These are phyloP conservation scores for Sturnira hondurensis DNA, from an alignment of 2,113 vertebrate genomes.

Conservation along the genomic window DNA sequence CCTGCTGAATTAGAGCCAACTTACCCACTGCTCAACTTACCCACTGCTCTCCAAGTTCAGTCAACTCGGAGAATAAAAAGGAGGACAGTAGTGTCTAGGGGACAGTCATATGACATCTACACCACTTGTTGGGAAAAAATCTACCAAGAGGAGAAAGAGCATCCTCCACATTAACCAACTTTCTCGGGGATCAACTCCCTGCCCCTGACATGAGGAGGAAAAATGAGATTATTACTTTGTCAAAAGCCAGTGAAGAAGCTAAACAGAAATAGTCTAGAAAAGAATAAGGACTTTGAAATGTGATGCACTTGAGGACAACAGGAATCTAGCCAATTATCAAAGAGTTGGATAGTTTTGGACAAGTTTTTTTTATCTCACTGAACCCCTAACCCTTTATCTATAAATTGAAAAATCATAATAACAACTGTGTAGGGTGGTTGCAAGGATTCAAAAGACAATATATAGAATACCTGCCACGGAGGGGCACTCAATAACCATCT, in stretches of 20 bases:
- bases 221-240: not conserved
- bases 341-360: not conserved
- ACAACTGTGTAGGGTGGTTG: not conserved
- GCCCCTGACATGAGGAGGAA: not conserved
- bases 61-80: not conserved
- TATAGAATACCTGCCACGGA: not conserved
- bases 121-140: not conserved
- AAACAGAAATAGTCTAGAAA: not conserved
- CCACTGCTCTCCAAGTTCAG: not conserved
- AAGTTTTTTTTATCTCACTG: not conserved
- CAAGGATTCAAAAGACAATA: not conserved
- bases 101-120: not conserved
- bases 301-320: not conserved
- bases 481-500: not conserved
- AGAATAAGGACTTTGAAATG: not conserved
- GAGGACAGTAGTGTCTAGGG: not conserved
- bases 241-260: not conserved
- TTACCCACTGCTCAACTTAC: not conserved
- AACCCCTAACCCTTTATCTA: not conserved
- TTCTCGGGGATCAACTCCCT: not conserved
- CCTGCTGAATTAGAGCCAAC: not conserved
- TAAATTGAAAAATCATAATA: slow-evolving; percentile 16
- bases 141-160: not conserved
- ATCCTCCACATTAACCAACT: not conserved
- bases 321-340: not conserved